Percentiles rank a stretch among this genome's conserved stretches.
Conservation (phyloP, 2,888 invertebrate species). For the Polydrusus tereticollis region DNA sequence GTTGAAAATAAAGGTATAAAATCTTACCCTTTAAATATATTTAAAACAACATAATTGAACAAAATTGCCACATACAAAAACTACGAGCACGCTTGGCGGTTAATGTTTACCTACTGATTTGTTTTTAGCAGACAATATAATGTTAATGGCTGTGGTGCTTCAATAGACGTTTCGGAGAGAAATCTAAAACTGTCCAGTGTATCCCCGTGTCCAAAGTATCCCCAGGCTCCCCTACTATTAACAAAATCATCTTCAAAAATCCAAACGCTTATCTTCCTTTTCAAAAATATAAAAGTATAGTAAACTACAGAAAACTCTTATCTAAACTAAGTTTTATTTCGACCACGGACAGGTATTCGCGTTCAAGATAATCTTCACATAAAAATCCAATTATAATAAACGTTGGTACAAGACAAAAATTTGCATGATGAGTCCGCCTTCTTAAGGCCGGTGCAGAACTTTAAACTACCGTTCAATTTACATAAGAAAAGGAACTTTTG, state of each 20-base stretch:
- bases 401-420: slow-evolving; percentile 56
- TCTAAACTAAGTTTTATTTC: not conserved
- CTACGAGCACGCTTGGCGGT: too few relatives aligned
- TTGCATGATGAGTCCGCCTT: slow-evolving; percentile 59
- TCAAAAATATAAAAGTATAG: not conserved
- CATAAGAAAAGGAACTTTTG: slow-evolving; percentile 64
- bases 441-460: slow-evolving; percentile 66
- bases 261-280: too few relatives aligned
- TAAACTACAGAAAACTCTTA: not conserved
- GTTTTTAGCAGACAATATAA: too few relatives aligned
- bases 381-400: slow-evolving; percentile 62
- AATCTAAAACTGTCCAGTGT: too few relatives aligned
- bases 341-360: not conserved
- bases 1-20: not conserved
- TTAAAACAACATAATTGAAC: not conserved
- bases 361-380: slow-evolving; percentile 9
- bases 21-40: not conserved
- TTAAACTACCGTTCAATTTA: slow-evolving; percentile 66
- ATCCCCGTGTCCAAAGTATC: too few relatives aligned
- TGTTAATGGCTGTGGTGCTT: too few relatives aligned
- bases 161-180: too few relatives aligned
- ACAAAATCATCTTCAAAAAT: too few relatives aligned
- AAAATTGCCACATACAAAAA: too few relatives aligned
- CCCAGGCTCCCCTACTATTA: too few relatives aligned
- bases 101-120: too few relatives aligned